Evolutionary conservation across 2,888 invertebrate genomes (phyloP), one percentile per base, ranked within the genome.

Genomic region (Thyatira batis): DNA sequence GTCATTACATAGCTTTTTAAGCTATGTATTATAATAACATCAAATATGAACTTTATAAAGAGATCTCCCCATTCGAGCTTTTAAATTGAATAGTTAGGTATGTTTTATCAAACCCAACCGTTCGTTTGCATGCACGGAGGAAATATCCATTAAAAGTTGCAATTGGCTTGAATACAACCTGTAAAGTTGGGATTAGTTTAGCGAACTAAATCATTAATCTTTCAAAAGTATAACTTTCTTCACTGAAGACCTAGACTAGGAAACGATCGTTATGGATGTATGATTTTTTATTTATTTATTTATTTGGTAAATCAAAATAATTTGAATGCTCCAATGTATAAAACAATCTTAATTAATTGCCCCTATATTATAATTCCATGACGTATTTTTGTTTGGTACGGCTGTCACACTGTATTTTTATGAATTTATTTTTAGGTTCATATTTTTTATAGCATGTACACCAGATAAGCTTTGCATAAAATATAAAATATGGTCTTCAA

Each of bases 181-280:
- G 67, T 68, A 57, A 78, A 84, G 78, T 87, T 85, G 63, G 72
- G 75, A 83, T 85, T 83, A 83, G 82, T 83, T 88, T 73, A 62
- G 65, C 66, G 74, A 76, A 78, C 77, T 78, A 79, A 81, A 84
- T 84, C 85, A 85, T 88, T 87, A 85, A 87, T 87, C 86, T 84
- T 82, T 78, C 68, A 76, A 71, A 76, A 64, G 63, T 62, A n/a
- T 1, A 1, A 20, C 27, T 48, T 48, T 27, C 28, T 17, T 52
- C 25, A 51, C 44, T 23, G 1, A 39, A 13, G 13, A 39, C 4
- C 33, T 39, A 39, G 13, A 39, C n/a, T 17, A 4, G 8, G 33
- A 17, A 39, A 39, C 13, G 33, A n/a, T n/a, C n/a, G n/a, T n/a
- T n/a, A n/a, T n/a, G n/a, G n/a, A n/a, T n/a, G n/a, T n/a, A n/a